These are phyloP conservation scores for Cryptosula pallasiana DNA, from an alignment of 2,888 invertebrate genomes.

Conservation along the genomic window DNA sequence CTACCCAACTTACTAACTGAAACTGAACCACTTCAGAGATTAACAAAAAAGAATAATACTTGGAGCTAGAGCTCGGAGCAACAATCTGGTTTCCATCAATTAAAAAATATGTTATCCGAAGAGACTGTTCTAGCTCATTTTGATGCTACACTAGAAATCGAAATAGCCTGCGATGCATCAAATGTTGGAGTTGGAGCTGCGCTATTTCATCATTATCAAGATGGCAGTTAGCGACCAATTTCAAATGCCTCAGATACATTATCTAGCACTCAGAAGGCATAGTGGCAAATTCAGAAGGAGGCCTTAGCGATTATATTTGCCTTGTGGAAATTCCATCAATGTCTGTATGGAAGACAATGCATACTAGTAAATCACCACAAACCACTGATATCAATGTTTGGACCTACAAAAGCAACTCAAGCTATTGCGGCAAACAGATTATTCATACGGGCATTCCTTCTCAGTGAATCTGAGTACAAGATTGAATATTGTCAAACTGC, in stretches of 20 bases:
- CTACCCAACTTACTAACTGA: conserved; percentile 26
- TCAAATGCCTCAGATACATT: conserved; percentile 27
- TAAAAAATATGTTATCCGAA: conserved; percentile 23
- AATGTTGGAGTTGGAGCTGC: conserved; percentile 29
- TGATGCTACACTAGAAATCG: conserved; percentile 26
- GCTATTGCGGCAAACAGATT: conserved; percentile 24
- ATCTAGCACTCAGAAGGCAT: conserved; percentile 24
- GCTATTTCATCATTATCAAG: conserved; percentile 28
- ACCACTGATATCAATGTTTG: conserved; percentile 24
- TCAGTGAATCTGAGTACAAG: conserved; percentile 28
- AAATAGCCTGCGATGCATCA: conserved; percentile 30
- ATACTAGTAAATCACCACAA: conserved; percentile 26
- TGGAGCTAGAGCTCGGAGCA: conserved; percentile 26
- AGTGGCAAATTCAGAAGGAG: conserved; percentile 29
- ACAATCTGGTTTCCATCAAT: conserved; percentile 18
- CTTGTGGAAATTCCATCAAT: conserved; percentile 28
- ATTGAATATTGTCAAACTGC: conserved; percentile 25
- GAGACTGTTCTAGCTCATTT: conserved; percentile 28
- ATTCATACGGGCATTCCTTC: conserved; percentile 28
- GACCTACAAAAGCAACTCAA: conserved; percentile 22
- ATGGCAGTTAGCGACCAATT: conserved; percentile 28
- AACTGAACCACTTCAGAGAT: conserved; percentile 27
- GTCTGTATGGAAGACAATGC: conserved; percentile 26
- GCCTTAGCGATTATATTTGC: conserved; percentile 28
- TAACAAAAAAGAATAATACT: conserved; percentile 25